Conservation (phyloP, 2,888 invertebrate species). For the Galerucella calmariensis region DNA sequence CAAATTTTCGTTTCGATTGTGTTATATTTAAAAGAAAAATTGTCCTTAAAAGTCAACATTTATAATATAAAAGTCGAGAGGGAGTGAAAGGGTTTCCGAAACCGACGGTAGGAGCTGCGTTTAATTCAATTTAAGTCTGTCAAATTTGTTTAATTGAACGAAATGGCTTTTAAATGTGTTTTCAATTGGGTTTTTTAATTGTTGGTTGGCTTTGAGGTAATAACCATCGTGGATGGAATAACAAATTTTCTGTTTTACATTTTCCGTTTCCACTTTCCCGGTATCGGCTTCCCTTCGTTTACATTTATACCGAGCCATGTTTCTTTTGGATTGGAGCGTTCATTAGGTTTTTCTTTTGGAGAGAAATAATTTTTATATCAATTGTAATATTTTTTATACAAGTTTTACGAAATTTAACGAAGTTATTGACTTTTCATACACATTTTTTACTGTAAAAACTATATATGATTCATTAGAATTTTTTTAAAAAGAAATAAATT, state of each 20-base stretch:
- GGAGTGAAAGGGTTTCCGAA: slow-evolving; percentile 5
- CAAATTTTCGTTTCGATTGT: no score
- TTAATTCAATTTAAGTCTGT: slow-evolving; percentile 55
- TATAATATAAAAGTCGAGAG: neutral
- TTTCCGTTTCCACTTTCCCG: slow-evolving; percentile 11
- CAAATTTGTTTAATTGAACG: slow-evolving; percentile 57
- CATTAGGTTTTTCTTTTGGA: neutral
- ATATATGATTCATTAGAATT: no score
- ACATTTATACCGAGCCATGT: neutral
- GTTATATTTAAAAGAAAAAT: neutral
- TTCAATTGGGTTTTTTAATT: slow-evolving; percentile 52
- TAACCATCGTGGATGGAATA: slow-evolving; percentile 37
- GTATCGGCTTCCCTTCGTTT: slow-evolving; percentile 5
- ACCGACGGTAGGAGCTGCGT: slow-evolving; percentile 31
- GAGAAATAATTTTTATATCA: no score
- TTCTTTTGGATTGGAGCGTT: neutral
- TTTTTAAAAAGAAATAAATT: no score
- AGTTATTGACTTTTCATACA: no score
- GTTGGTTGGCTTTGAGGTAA: slow-evolving; percentile 32
- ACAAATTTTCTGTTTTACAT: slow-evolving; percentile 29
- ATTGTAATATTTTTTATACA: no score
- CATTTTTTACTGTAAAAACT: no score
- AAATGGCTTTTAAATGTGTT: slow-evolving; percentile 51
- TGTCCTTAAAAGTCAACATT: neutral
- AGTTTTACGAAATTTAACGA: no score